phyloP scores from a whole-genome alignment of 2,113 vertebrate species.

The Hyperoodon ampullatus region DNA sequence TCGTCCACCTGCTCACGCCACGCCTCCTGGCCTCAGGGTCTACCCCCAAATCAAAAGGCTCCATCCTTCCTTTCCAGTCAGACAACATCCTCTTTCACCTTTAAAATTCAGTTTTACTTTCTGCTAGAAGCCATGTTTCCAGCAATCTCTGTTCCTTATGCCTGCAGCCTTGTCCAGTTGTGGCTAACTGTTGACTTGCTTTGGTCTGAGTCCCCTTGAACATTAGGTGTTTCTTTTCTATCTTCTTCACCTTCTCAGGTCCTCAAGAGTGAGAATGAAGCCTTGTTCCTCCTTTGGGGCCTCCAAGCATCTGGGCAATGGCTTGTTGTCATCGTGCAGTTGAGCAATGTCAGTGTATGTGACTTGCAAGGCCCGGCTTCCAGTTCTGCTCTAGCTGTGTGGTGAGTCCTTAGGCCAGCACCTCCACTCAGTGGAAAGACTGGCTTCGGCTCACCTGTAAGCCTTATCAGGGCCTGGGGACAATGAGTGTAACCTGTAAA shows the following conservation, averaged over 20 bases:
- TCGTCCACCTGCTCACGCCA: background rate
- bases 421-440: background rate
- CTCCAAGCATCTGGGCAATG: background rate
- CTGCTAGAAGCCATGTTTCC: background rate
- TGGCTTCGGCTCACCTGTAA: background rate
- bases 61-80: background rate
- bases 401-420: background rate
- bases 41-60: background rate
- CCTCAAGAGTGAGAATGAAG: background rate
- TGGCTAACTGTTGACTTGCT: background rate
- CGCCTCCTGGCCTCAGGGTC: background rate
- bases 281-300: background rate
- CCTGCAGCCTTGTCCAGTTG: background rate
- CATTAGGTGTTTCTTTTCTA: background rate
- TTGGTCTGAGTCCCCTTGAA: background rate
- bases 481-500: background rate
- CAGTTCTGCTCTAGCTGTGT: background rate
- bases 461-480: background rate
- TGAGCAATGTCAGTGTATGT: rapidly evolving
- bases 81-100: background rate
- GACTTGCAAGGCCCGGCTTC: background rate
- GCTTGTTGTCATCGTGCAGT: rapidly evolving
- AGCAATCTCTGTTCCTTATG: background rate
- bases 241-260: background rate
- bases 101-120: background rate